Conservation (phyloP, 2,888 invertebrate genomes). For the Ischnura elegans region DNA sequence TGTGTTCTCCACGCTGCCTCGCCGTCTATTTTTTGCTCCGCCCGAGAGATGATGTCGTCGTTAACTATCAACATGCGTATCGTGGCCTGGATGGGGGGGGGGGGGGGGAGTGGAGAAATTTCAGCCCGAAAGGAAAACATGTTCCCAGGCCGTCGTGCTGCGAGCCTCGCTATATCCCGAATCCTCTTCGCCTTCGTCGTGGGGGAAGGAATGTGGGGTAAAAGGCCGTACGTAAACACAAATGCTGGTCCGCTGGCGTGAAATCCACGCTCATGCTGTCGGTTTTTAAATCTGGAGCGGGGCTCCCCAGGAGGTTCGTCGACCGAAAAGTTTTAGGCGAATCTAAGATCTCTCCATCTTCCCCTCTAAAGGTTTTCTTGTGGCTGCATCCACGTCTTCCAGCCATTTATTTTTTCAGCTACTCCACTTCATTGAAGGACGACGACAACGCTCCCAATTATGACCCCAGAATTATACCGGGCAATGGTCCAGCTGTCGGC, state of each 20-base stretch:
- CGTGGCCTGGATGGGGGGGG: background rate
- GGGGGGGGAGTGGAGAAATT: background rate
- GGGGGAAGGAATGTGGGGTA: background rate
- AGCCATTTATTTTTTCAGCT: no score
- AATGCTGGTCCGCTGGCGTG: background rate
- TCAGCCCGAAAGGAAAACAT: constrained; percentile 4
- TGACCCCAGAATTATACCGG: no score
- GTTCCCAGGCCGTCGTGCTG: background rate
- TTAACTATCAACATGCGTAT: constrained; percentile 4
- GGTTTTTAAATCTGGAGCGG: background rate
- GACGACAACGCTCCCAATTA: no score
- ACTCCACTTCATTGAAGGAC: no score
- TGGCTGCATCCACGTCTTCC: no score
- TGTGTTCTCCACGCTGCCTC: background rate
- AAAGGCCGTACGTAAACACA: background rate
- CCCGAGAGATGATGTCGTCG: background rate
- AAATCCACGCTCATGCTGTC: background rate
- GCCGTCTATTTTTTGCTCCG: constrained; percentile 10
- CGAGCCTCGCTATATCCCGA: background rate
- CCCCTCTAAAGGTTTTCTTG: no score
- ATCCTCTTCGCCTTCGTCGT: background rate
- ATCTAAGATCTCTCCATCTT: no score
- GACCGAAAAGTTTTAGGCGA: background rate
- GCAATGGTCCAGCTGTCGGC: no score
- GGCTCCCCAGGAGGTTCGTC: background rate